Percentiles rank a stretch among this genome's conserved stretches.
Conservation (phyloP, 2,113 vertebrate species). For the Loxodonta africana region DNA sequence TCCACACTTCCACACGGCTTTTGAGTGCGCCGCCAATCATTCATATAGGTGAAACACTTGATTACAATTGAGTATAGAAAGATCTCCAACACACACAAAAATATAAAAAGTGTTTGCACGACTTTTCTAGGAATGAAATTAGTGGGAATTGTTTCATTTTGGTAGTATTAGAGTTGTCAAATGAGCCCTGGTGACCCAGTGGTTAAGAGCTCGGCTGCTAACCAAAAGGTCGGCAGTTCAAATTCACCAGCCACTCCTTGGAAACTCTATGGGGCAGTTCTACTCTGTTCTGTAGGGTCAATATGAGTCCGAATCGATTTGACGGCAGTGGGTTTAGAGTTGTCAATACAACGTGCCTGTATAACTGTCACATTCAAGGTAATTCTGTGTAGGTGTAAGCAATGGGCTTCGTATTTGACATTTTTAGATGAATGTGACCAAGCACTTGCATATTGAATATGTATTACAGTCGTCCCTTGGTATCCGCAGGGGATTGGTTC, state of each 20-base stretch:
- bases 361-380: constrained; percentile 7
- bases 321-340: not conserved
- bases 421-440: constrained; percentile 31
- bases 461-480: not conserved
- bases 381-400: not conserved
- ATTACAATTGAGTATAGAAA: not conserved
- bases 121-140: constrained; percentile 58
- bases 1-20: not conserved
- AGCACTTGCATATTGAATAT: constrained; percentile 11
- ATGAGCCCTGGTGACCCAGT: no score
- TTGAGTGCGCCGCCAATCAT: not conserved
- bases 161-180: not conserved
- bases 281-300: no score
- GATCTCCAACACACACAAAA: constrained; percentile 43
- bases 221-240: no score
- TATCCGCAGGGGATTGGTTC: no score
- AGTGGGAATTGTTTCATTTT: constrained; percentile 4
- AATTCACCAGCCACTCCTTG: no score
- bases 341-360: not conserved
- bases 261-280: no score
- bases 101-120: constrained; percentile 10
- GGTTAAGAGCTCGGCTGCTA: no score
- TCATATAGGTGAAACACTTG: constrained; percentile 22
- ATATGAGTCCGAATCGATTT: no score
- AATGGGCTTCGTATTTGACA: not conserved